These are phyloP conservation scores for Cremastinae sp. DNA, from an alignment of 2,888 invertebrate species.

Conservation along the genomic window DNA sequence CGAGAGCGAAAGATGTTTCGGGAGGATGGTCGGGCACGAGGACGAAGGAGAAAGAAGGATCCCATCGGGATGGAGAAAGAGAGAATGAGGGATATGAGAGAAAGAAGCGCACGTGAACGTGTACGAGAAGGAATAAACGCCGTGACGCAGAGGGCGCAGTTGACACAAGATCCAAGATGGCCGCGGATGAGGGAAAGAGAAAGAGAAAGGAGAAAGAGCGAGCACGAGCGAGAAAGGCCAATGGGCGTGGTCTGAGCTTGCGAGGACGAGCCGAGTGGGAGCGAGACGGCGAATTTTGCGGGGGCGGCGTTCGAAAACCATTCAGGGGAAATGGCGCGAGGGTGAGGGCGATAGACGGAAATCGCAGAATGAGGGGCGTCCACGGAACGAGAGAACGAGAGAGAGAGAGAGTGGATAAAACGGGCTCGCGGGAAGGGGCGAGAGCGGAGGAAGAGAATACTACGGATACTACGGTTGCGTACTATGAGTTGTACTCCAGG, in stretches of 20 bases:
- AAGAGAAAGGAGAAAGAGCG: no score
- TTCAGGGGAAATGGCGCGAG: conserved; percentile 60
- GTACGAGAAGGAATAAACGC: conserved; percentile 45
- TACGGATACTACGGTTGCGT: conserved; percentile 75
- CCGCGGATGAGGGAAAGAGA: no score
- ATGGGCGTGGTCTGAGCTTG: conserved; percentile 54
- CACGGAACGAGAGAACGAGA: conserved; percentile 21
- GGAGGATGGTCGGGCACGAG: no score
- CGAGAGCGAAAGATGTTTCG: no score
- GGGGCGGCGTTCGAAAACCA: conserved; percentile 48
- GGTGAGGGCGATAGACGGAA: conserved; percentile 27
- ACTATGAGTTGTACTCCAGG: conserved; percentile 75
- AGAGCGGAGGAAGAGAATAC: conserved; percentile 66
- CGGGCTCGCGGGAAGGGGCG: no score
- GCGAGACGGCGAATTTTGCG: conserved; percentile 42
- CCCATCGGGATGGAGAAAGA: neutral
- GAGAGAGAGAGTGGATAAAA: conserved; percentile 25
- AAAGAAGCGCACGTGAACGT: conserved; percentile 7
- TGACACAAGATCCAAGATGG: conserved; percentile 73
- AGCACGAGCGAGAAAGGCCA: conserved; percentile 10
- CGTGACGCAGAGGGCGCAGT: conserved; percentile 61
- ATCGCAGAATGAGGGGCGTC: conserved; percentile 27
- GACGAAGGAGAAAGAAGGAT: no score
- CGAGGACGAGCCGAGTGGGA: conserved; percentile 15
- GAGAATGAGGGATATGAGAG: neutral